Base-by-base conservation (phyloP, 1,140 invertebrate species). In the Lucilia sericata region DNA sequence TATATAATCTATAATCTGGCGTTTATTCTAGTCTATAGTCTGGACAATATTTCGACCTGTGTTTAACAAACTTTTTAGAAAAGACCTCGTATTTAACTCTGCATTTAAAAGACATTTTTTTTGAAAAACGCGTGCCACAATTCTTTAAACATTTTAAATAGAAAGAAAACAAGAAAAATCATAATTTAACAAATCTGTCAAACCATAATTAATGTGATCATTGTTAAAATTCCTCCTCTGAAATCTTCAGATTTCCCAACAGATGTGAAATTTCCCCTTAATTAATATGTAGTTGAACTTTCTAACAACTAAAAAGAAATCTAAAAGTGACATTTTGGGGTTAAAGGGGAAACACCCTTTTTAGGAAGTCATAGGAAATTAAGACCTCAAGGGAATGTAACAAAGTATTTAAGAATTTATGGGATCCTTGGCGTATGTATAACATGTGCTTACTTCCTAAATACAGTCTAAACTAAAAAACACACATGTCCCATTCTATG, bases 171-270 rank as follows among this genome's bases (percentile, higher is more conserved):
- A 60, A n/a, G 14, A 17, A 21, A 49, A 49, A 49, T 47, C 36
- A 47, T 25, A 80, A 80, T 80, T 80, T 51, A 10, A 25, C 19
- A 51, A 80, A 49, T 49, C 76, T 80, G 76, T 80, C 76, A 80
- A 80, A 80, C 49, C 19, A 49, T 80, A 80, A 80, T 80, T 80
- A 80, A 80, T 80, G 76, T 36, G 42, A 80, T 49, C 12, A 51
- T 80, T 55, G 51, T 55, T 55, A 55, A 55, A 70, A 19, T 21
- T 70, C n/a, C 12, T 70, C 25, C 65, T n/a, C 0, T 60, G 5
- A 7, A 42, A 5, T 60, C 3, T n/a, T 12, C 19, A 21, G 1
- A 21, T n/a, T 70, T 70, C 0, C 60, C 5, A 70, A 10, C 65
- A 70, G 65, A 70, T 70, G 21, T 70, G 13, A 55, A 14, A 14